Percentiles rank a stretch among this genome's conserved stretches.
Conservation (phyloP, 2,888 invertebrate genomes). For the Timema podura region DNA sequence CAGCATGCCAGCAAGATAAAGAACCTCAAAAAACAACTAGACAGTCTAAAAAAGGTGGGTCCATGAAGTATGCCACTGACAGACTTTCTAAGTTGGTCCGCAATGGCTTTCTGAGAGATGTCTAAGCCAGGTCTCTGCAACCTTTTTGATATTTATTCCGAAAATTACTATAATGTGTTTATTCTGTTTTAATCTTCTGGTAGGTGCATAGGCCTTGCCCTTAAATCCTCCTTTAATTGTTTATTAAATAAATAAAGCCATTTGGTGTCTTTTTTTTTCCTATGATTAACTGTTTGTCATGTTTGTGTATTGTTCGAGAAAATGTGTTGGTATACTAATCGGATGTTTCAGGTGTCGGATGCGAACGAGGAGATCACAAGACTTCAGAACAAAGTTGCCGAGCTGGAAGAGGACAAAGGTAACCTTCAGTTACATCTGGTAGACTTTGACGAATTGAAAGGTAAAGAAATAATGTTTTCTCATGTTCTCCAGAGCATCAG, state of each 20-base stretch:
- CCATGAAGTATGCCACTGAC: too few relatives aligned
- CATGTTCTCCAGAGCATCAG: too few relatives aligned
- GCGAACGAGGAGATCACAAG: conserved; percentile 34
- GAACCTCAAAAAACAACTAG: conserved; percentile 66
- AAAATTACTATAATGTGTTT: too few relatives aligned
- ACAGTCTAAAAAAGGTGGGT: conserved; percentile 44
- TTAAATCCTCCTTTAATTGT: not conserved
- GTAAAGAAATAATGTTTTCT: conserved; percentile 40
- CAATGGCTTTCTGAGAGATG: too few relatives aligned
- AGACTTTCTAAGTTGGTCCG: too few relatives aligned
- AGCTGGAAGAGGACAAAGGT: conserved; percentile 87
- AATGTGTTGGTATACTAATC: not conserved
- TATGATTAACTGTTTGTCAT: not conserved
- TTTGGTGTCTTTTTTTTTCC: not conserved
- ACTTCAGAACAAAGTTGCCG: conserved; percentile 67
- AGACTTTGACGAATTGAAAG: conserved; percentile 70
- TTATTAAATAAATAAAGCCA: not conserved
- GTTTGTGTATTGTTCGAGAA: not conserved
- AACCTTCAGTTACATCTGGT: conserved; percentile 81
- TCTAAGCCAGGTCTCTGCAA: too few relatives aligned
- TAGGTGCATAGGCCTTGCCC: too few relatives aligned
- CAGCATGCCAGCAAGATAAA: conserved; percentile 68
- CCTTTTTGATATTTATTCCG: too few relatives aligned
- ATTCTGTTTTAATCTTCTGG: too few relatives aligned
- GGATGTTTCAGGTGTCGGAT: conserved; percentile 24